A percentile compares a stretch with the other conserved stretches of the same genome.
Conservation (phyloP, 2,797 vertebrate genomes). For the Tympanoctomys barrerae region DNA sequence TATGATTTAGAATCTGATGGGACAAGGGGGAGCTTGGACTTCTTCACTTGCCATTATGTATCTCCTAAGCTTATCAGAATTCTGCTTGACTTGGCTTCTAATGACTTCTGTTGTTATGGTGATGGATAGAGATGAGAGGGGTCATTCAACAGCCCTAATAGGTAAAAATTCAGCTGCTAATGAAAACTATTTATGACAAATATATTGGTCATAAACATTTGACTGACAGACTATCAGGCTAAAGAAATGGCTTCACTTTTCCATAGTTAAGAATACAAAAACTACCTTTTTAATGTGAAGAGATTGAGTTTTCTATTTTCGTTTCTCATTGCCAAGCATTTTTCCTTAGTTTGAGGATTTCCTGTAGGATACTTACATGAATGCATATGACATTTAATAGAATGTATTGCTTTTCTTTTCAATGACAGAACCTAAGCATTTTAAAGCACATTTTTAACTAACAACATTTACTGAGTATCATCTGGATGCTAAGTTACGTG, state of each 20-base stretch:
- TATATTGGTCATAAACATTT: neutral
- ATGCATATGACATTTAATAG: neutral
- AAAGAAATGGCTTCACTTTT: neutral
- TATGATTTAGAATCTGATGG: neutral
- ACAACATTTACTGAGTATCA: neutral
- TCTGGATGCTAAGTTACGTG: neutral
- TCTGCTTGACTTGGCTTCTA: neutral
- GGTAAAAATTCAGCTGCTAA: neutral
- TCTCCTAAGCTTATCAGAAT: neutral
- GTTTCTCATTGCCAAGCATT: conserved; percentile 10
- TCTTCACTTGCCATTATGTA: neutral
- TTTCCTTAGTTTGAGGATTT: neutral
- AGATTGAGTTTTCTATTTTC: conserved; percentile 3
- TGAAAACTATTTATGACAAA: neutral
- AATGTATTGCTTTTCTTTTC: neutral
- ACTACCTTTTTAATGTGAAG: neutral
- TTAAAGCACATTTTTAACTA: neutral
- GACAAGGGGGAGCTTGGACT: neutral
- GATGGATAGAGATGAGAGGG: too few relatives aligned
- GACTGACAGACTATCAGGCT: neutral
- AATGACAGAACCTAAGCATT: neutral
- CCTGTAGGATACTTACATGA: neutral
- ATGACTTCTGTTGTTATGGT: neutral
- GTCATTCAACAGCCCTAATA: neutral
- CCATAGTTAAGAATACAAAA: neutral